phyloP scores from a whole-genome alignment of 2,113 vertebrate species.

The Cephalopholis sonnerati region DNA sequence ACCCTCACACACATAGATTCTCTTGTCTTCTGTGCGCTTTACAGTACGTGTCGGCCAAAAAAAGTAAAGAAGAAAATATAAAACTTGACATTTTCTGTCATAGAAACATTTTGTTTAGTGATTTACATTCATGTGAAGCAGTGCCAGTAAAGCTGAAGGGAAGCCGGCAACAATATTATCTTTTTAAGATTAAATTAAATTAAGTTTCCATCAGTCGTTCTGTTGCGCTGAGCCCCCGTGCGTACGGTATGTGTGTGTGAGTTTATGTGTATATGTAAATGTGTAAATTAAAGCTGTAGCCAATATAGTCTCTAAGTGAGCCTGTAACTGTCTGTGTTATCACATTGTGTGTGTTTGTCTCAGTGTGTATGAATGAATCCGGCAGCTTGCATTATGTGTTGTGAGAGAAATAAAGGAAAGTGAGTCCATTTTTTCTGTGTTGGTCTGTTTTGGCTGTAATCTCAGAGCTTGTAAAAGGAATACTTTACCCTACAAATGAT shows the following conservation, averaged over 20 bases:
- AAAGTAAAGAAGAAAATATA: background rate
- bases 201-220: slow-evolving; percentile 10
- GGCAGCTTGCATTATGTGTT: background rate
- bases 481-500: no score
- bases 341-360: background rate
- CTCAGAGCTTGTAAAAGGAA: background rate
- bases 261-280: background rate
- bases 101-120: background rate
- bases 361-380: background rate
- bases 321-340: background rate
- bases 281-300: background rate
- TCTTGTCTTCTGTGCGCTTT: background rate
- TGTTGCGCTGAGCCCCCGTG: background rate
- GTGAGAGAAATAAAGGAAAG: background rate
- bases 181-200: slow-evolving; percentile 18
- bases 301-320: slow-evolving; percentile 6
- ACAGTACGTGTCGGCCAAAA: background rate
- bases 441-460: background rate
- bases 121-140: background rate
- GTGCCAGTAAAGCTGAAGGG: background rate
- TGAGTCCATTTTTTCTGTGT: background rate
- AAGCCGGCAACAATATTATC: slow-evolving; percentile 1
- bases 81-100: background rate
- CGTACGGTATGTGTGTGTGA: no score
- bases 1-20: background rate